Evolutionary conservation across 2,797 vertebrate species (phyloP).

Genomic region (Coendou prehensilis): DNA sequence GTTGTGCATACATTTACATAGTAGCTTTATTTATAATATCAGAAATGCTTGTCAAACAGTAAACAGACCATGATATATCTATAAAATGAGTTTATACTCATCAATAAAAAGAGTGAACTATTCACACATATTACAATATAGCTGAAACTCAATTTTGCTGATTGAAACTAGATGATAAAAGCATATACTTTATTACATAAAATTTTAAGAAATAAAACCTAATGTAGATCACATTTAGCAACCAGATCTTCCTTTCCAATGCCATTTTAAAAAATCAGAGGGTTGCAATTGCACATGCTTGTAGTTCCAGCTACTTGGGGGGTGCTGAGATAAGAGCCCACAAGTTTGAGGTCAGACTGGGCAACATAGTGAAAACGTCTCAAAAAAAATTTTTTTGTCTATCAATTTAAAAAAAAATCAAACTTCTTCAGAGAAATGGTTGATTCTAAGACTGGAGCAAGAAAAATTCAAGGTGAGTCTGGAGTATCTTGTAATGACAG

Average conservation of each 20-base stretch:
- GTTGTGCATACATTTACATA: neutral
- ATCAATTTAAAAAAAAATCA: neutral
- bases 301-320: neutral
- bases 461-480: neutral
- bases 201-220: conserved; percentile 36
- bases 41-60: neutral
- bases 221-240: neutral
- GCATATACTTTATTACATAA: neutral
- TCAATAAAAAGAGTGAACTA: neutral
- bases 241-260: neutral
- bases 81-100: neutral
- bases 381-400: neutral
- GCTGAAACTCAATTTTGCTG: neutral
- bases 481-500: neutral
- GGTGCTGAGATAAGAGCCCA: neutral
- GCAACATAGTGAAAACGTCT: neutral
- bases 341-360: neutral
- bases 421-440: neutral
- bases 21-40: neutral
- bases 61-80: neutral
- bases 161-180: neutral
- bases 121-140: neutral
- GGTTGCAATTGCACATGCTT: neutral
- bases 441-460: neutral
- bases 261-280: neutral